Base-by-base conservation (phyloP, 2,113 vertebrate genomes). In the Hemiscyllium ocellatum region DNA sequence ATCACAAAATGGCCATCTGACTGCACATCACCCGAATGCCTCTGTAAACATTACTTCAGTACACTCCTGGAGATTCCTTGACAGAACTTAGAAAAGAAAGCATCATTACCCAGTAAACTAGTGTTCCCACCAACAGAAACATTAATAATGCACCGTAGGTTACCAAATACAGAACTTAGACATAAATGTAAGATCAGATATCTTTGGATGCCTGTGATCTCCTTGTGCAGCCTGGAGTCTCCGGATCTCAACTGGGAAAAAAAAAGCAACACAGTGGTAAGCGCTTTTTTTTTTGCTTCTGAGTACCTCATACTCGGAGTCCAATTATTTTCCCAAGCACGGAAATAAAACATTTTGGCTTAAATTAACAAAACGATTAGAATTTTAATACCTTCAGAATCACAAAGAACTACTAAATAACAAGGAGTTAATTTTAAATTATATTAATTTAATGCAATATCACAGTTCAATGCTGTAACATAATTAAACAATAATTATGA, bases 401-500 rank as follows among this genome's bases (percentile, higher is more conserved):
- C n/a, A 83, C 4, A 83, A 37, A 83, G 37, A 90, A 90, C 65
- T 90, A n/a, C 52, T 61, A 61, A 66, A 17, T 7, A 29, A 26
- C 13, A 61, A 56, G 15, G 19, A 91, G 19, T 56, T 56, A 29
- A n/a, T 56, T 90, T 90, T n/a, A 66, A n/a, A 93, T 20, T 68
- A 68, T 56, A 91, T 65, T 91, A 33, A 91, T 65, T 65, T 56
- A 91, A 65, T n/a, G 56, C 33, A 66, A 93, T 68, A 93, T 90
- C n/a, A 66, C 33, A 66, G 56, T 66, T 68, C n/a, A 93, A 93
- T 66, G 37, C 61, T 37, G 15, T 17, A 37, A 93, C 50, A 90
- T 29, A 90, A 66, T 22, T 17, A 42, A 93, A 66, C 17, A 93
- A 61, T 5, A 93, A n/a, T 68, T 24, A 83, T 37, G 20, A 37